These are phyloP conservation scores for Antheraea pernyi DNA, from an alignment of 1,140 invertebrate species.

Conservation along the genomic window DNA sequence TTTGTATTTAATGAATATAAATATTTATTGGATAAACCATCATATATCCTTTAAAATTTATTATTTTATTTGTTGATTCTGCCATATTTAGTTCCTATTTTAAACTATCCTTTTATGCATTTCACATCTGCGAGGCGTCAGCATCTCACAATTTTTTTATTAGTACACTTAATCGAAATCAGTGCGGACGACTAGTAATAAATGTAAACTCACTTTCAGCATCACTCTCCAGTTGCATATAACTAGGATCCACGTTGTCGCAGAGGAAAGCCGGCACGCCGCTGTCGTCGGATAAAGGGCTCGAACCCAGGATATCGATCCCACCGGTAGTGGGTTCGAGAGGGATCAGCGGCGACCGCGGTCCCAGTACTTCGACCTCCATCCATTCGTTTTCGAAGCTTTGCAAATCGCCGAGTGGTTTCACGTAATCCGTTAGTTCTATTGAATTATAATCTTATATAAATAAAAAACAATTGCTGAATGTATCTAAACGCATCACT, in stretches of 20 bases:
- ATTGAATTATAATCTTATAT: conserved; percentile 9
- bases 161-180: neutral
- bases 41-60: too few species aligned
- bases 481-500: too few species aligned
- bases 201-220: conserved; percentile 68
- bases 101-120: too few species aligned
- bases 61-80: too few species aligned
- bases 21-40: too few species aligned
- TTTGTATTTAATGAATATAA: too few species aligned
- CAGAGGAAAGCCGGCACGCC: conserved; percentile 83
- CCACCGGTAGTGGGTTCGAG: conserved; percentile 41
- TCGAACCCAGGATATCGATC: conserved; percentile 63
- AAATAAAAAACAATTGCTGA: too few species aligned
- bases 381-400: conserved; percentile 95
- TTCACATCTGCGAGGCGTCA: too few species aligned
- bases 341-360: conserved; percentile 80
- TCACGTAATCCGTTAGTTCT: conserved; percentile 80
- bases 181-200: neutral
- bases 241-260: conserved; percentile 80
- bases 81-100: too few species aligned
- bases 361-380: conserved; percentile 88
- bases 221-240: conserved; percentile 78
- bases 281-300: conserved; percentile 73
- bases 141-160: neutral
- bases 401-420: conserved; percentile 85